Percentiles rank a stretch among this genome's conserved stretches.
These are phyloP conservation scores for Macrotus californicus DNA, from an alignment of 2,113 vertebrate genomes.

Conservation along the genomic window DNA sequence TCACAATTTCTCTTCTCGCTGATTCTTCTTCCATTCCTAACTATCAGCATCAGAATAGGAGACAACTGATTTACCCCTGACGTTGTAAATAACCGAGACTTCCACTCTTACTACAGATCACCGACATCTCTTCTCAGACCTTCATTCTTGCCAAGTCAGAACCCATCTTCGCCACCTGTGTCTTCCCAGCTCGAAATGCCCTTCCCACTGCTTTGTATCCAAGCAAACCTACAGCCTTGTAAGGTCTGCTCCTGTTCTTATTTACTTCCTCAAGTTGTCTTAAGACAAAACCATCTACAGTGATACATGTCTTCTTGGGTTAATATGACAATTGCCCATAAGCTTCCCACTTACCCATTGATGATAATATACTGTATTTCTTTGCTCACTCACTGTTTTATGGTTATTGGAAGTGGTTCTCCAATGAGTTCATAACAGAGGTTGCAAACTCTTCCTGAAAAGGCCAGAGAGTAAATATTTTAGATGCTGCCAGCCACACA, in stretches of 20 bases:
- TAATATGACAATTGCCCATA: neutral
- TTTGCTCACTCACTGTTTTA: neutral
- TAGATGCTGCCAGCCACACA: neutral
- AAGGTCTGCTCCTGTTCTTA: neutral
- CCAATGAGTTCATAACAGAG: neutral
- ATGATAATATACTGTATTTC: neutral
- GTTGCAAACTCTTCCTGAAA: neutral
- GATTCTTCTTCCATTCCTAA: neutral
- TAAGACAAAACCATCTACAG: neutral
- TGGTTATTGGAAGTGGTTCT: neutral
- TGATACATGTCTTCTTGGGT: neutral
- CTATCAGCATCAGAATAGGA: neutral
- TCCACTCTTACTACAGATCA: neutral
- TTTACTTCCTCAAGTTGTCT: neutral
- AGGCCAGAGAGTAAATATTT: neutral
- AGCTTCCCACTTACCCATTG: neutral
- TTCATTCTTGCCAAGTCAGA: neutral
- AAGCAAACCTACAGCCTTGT: neutral
- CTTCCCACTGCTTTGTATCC: rapidly evolving
- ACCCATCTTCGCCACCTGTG: neutral
- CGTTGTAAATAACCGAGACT: neutral
- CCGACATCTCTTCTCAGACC: neutral
- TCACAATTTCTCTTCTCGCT: conserved; percentile 20
- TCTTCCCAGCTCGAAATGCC: neutral
- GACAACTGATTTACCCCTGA: neutral